Evolutionary conservation across 2,797 vertebrate genomes (phyloP).

Genomic region (Catamblyrhynchus diadema): DNA sequence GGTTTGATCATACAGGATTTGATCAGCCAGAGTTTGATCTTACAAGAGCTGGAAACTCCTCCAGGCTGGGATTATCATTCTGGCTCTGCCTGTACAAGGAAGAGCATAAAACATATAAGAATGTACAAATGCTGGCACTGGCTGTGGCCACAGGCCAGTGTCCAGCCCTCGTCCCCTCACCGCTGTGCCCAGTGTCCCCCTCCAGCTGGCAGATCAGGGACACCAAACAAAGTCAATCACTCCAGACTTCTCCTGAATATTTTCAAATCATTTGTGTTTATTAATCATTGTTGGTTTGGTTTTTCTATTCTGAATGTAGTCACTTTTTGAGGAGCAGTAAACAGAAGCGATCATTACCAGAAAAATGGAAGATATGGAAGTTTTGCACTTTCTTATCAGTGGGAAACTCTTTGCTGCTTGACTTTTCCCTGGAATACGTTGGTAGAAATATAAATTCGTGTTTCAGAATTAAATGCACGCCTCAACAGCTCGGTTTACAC

Average conservation of each 20-base stretch:
- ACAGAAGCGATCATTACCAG: background rate
- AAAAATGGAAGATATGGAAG: background rate
- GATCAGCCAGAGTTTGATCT: background rate
- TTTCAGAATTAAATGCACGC: constrained; percentile 27
- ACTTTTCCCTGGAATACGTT: background rate
- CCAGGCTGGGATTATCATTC: background rate
- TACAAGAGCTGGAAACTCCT: background rate
- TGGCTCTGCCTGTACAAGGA: background rate
- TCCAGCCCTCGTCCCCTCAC: background rate
- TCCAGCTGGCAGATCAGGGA: background rate
- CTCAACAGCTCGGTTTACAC: background rate
- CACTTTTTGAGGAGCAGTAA: background rate
- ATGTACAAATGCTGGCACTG: background rate
- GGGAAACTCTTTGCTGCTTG: background rate
- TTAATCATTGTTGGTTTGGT: background rate
- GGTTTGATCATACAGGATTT: background rate
- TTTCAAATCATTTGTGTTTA: background rate
- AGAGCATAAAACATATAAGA: background rate
- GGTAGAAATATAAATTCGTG: background rate
- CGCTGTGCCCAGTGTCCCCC: fast-evolving
- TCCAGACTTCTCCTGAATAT: background rate
- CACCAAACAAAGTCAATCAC: background rate
- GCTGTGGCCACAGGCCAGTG: background rate
- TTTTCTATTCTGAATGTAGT: background rate
- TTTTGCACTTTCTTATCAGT: background rate